Conservation (phyloP, 2,113 vertebrate species). For the Vulpes lagopus region DNA sequence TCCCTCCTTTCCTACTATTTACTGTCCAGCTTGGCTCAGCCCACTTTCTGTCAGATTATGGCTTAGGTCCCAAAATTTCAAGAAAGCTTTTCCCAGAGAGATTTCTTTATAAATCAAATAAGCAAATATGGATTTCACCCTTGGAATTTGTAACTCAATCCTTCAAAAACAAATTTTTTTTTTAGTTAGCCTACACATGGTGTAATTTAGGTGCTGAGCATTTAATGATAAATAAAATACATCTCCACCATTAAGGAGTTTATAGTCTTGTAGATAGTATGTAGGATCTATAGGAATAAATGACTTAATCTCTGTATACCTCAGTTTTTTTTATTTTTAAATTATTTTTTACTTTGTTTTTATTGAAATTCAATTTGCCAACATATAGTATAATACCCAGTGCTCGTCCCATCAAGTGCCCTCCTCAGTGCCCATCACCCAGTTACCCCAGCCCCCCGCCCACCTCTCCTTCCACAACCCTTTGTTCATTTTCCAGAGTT, state of each 20-base stretch:
- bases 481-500: too few species aligned
- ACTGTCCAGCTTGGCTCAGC: neutral
- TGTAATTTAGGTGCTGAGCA: neutral
- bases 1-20: neutral
- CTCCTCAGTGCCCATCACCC: too few species aligned
- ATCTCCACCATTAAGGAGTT: neutral
- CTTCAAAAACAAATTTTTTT: neutral
- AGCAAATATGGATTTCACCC: neutral
- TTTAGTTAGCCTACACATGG: neutral
- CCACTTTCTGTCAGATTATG: neutral
- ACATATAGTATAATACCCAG: too few species aligned
- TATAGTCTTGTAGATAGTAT: neutral
- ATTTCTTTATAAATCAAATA: neutral
- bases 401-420: too few species aligned
- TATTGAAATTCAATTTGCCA: too few species aligned
- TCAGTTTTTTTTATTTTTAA: neutral
- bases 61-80: neutral
- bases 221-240: slow-evolving; percentile 7
- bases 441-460: too few species aligned
- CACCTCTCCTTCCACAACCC: too few species aligned
- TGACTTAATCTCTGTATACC: neutral
- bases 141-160: neutral
- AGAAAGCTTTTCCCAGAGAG: neutral
- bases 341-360: too few species aligned
- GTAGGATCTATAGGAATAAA: neutral